phyloP scores from a whole-genome alignment of 2,113 vertebrate genomes.

The Pholis gunnellus region DNA sequence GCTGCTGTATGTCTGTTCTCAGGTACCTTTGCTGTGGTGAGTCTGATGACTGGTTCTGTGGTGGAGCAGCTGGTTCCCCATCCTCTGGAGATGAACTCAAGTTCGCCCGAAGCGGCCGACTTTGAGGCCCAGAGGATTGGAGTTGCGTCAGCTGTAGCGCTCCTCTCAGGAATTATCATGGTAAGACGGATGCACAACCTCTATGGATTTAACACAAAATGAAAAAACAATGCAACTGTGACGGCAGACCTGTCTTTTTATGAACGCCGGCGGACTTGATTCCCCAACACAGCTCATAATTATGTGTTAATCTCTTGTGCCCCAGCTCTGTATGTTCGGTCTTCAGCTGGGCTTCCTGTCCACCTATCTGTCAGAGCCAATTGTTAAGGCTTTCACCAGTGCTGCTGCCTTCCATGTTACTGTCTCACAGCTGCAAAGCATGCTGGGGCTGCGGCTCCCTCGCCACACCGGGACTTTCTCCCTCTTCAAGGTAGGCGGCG shows the following conservation, averaged over 20 bases:
- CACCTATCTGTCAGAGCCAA: constrained; percentile 92
- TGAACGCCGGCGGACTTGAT: neutral
- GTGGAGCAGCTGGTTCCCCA: constrained; percentile 89
- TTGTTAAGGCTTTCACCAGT: constrained; percentile 93
- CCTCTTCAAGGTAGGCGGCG: constrained; percentile 87
- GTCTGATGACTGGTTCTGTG: constrained; percentile 92
- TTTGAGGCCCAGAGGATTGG: constrained; percentile 88
- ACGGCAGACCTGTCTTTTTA: neutral
- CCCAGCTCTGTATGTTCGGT: constrained; percentile 90
- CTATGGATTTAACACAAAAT: neutral
- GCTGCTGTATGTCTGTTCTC: neutral
- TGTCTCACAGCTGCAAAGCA: constrained; percentile 91
- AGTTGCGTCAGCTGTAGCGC: constrained; percentile 88
- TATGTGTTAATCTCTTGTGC: constrained; percentile 1
- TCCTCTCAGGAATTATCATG: constrained; percentile 90
- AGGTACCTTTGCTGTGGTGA: constrained; percentile 95
- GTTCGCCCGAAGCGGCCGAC: constrained; percentile 78
- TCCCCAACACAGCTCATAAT: neutral
- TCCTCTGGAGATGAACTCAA: constrained; percentile 83
- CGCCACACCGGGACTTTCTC: constrained; percentile 90
- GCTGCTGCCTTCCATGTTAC: constrained; percentile 93
- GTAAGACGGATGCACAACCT: constrained; percentile 68
- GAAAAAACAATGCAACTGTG: neutral
- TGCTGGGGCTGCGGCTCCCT: constrained; percentile 89
- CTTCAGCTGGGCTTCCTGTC: constrained; percentile 92